phyloP scores from a whole-genome alignment of 30 jellyfish, hydroid and myxozoan genomes.

The Turritopsis rubra region DNA sequence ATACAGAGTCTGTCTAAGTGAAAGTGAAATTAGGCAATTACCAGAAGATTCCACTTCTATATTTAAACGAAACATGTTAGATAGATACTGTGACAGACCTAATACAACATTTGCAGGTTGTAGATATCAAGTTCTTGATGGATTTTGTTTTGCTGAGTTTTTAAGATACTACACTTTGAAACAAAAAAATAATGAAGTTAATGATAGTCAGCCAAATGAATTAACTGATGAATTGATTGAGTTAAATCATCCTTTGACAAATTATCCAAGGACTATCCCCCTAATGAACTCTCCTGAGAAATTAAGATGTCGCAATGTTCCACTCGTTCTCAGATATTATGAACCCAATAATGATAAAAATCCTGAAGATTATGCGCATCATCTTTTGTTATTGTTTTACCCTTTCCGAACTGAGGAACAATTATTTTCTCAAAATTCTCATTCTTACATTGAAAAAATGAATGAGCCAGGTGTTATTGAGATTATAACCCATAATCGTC shows the following conservation, averaged over 20 bases:
- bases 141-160: slow-evolving; percentile 37
- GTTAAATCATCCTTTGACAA: not conserved
- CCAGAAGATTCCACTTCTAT: slow-evolving; percentile 17
- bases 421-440: not conserved
- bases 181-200: not conserved
- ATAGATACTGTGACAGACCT: slow-evolving; percentile 29
- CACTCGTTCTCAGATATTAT: not conserved
- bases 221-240: not conserved
- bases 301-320: not conserved
- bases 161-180: not conserved
- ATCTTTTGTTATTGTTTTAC: not conserved
- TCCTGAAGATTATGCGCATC: not conserved
- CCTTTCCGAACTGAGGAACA: not conserved
- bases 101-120: slow-evolving; percentile 3
- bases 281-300: not conserved
- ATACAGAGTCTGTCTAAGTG: not conserved
- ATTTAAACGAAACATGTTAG: too few species aligned
- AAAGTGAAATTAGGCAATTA: slow-evolving; percentile 13
- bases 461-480: not conserved
- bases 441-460: not conserved
- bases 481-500: not conserved
- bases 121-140: not conserved
- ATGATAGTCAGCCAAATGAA: not conserved
- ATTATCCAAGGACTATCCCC: not conserved
- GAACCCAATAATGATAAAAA: not conserved